Evolutionary conservation across 2,797 vertebrate species (phyloP).

Genomic region (Helarctos malayanus): DNA sequence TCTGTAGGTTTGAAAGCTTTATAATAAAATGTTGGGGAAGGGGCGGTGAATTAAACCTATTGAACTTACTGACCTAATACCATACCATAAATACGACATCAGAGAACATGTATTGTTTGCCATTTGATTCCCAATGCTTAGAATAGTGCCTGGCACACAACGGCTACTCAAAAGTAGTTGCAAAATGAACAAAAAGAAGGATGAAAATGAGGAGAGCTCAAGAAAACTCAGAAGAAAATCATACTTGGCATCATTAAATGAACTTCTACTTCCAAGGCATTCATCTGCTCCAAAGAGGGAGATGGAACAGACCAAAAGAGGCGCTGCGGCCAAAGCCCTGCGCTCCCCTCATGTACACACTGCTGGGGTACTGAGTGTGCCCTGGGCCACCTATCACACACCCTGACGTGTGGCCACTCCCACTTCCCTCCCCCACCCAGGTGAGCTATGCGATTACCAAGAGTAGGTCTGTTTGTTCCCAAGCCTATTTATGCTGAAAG

Average conservation of each 20-base stretch:
- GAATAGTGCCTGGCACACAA: neutral
- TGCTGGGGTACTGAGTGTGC: rapidly evolving
- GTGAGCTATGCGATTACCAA: neutral
- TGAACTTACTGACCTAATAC: neutral
- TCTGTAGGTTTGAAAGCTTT: conserved; percentile 7
- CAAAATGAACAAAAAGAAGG: neutral
- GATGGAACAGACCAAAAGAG: neutral
- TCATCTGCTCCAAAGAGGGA: neutral
- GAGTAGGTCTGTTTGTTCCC: neutral
- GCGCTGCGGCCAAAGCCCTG: rapidly evolving
- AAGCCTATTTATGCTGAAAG: neutral
- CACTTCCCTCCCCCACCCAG: neutral
- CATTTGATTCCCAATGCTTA: neutral
- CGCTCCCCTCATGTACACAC: rapidly evolving
- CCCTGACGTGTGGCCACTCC: neutral
- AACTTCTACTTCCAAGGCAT: neutral
- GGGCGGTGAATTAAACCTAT: neutral
- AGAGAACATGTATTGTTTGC: rapidly evolving
- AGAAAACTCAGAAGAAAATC: conserved; percentile 21
- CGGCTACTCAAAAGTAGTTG: neutral
- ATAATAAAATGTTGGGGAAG: neutral
- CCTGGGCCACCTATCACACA: neutral
- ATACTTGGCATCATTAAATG: neutral
- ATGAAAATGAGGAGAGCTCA: neutral
- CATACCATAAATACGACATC: neutral